Evolutionary conservation across 64 coral and sea anemone species (phyloP).

Genomic region (Montipora efflorescens): DNA sequence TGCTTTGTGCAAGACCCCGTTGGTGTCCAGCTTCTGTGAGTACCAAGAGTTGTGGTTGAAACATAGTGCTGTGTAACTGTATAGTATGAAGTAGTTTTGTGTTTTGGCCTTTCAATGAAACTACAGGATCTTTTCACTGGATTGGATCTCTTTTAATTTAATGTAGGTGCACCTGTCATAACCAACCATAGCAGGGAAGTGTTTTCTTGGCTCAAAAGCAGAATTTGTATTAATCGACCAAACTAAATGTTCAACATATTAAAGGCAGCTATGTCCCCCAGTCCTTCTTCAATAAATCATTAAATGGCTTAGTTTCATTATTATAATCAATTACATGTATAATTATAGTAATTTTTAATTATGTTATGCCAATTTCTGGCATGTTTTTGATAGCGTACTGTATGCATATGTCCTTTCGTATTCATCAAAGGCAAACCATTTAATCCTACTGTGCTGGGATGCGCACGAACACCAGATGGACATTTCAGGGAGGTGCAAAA

Average conservation of each 20-base stretch:
- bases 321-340: not conserved
- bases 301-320: not conserved
- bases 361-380: not conserved
- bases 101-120: too few species aligned
- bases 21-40: slow-evolving; percentile 43
- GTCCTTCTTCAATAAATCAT: not conserved
- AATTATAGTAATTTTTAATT: not conserved
- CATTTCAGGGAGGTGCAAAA: too few species aligned
- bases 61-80: slow-evolving; percentile 9
- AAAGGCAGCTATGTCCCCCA: not conserved
- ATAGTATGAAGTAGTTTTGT: not conserved
- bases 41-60: not conserved
- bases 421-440: too few species aligned
- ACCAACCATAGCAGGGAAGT: slow-evolving; percentile 48
- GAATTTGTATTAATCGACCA: slow-evolving; percentile 43
- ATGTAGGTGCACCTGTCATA: slow-evolving; percentile 25
- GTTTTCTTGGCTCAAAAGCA: slow-evolving; percentile 38
- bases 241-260: slow-evolving; percentile 27
- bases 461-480: too few species aligned
- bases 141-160: slow-evolving; percentile 19
- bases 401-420: too few species aligned
- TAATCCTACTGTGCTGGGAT: too few species aligned
- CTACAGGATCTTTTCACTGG: not conserved
- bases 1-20: slow-evolving; percentile 53
- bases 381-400: too few species aligned